phyloP scores from a whole-genome alignment of 1,140 invertebrate genomes.

The Drosophila pandora region DNA sequence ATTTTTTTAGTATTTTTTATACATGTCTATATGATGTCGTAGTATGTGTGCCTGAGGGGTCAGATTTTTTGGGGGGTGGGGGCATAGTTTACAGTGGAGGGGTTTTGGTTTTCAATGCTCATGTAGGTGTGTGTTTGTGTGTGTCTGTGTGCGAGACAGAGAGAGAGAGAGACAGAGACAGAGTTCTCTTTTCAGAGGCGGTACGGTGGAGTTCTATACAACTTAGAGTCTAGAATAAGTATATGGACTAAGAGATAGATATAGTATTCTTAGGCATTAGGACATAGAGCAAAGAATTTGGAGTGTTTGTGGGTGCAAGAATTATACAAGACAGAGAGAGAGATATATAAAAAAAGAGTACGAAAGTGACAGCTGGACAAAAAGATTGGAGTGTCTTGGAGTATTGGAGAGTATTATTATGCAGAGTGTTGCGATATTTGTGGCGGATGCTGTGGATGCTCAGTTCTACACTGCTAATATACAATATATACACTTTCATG shows the following conservation, averaged over 20 bases:
- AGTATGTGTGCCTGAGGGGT: slow-evolving; percentile 42
- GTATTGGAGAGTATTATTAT: slow-evolving; percentile 14
- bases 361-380: slow-evolving; percentile 27
- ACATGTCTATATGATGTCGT: slow-evolving; percentile 22
- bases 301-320: slow-evolving; percentile 1
- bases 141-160: slow-evolving; percentile 21
- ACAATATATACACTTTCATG: slow-evolving; percentile 15
- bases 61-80: slow-evolving; percentile 17
- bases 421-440: slow-evolving; percentile 30
- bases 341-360: slow-evolving; percentile 2
- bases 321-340: slow-evolving; percentile 13
- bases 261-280: slow-evolving; percentile 39
- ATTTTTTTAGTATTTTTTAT: background rate
- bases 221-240: slow-evolving; percentile 64
- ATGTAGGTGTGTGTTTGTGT: slow-evolving; percentile 29
- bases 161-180: slow-evolving; percentile 42
- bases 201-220: slow-evolving; percentile 49
- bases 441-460: slow-evolving; percentile 38
- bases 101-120: slow-evolving; percentile 25
- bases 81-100: slow-evolving; percentile 56
- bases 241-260: slow-evolving; percentile 53
- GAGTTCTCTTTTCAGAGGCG: slow-evolving; percentile 33
- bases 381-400: slow-evolving; percentile 22
- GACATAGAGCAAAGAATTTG: slow-evolving; percentile 28
- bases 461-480: slow-evolving; percentile 7